These are phyloP conservation scores for Prietella phreatophila DNA, from an alignment of 2,113 vertebrate species.

Conservation along the genomic window DNA sequence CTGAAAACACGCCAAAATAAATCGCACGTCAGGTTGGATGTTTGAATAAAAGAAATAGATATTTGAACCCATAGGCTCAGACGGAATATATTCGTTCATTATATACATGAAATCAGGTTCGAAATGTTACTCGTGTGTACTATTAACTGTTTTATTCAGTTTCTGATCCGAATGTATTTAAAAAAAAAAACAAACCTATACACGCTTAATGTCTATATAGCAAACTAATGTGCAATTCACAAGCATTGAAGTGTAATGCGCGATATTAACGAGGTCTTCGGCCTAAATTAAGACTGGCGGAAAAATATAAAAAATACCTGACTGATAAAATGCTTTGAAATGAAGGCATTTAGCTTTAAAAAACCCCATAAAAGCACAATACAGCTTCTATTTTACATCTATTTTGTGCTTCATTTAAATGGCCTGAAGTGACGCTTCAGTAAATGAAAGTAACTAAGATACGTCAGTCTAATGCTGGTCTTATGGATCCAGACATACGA, in stretches of 20 bases:
- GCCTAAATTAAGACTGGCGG: constrained; percentile 13
- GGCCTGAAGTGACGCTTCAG: background rate
- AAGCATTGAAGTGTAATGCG: constrained; percentile 12
- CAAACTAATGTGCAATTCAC: constrained; percentile 21
- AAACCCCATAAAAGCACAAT: background rate
- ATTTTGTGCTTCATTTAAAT: background rate
- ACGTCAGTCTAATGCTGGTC: background rate
- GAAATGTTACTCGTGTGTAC: background rate
- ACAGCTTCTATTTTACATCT: background rate
- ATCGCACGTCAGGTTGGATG: background rate
- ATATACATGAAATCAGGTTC: background rate
- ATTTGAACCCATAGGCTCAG: background rate
- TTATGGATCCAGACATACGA: background rate
- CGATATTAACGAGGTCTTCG: background rate
- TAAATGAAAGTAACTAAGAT: background rate
- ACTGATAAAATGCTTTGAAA: background rate
- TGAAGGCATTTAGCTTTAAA: background rate
- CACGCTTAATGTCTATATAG: background rate
- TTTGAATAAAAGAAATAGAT: background rate
- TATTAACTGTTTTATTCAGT: background rate
- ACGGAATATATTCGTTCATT: background rate
- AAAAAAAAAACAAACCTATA: background rate
- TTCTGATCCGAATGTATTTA: background rate
- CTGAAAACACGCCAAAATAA: background rate
- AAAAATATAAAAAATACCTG: constrained; percentile 26